Evolutionary conservation across 2,797 vertebrate species (phyloP).

Genomic region (Myotis pilosus): DNA sequence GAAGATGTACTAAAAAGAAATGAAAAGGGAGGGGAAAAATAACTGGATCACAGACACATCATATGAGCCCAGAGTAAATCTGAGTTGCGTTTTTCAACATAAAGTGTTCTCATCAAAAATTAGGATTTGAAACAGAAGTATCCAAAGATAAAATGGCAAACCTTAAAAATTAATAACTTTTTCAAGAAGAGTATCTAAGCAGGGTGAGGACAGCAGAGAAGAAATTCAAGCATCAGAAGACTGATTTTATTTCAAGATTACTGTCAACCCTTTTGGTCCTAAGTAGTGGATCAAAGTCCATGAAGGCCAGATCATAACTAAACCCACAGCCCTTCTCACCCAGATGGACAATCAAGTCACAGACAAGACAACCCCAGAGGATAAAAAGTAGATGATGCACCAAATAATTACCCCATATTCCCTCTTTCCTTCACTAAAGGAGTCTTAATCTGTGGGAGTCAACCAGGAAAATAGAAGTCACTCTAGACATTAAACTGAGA

Average conservation of each 20-base stretch:
- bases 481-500: neutral
- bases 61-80: neutral
- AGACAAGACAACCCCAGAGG: neutral
- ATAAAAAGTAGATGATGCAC: neutral
- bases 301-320: neutral
- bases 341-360: neutral
- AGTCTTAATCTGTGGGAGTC: neutral
- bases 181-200: neutral
- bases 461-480: neutral
- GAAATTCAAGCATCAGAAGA: neutral
- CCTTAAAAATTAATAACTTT: neutral
- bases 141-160: neutral
- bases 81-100: neutral
- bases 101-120: neutral
- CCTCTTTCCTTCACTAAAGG: neutral
- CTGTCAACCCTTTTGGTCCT: neutral
- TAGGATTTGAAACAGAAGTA: neutral
- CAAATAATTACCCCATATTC: neutral
- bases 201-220: neutral
- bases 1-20: neutral
- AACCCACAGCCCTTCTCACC: neutral
- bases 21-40: fast-evolving
- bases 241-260: neutral
- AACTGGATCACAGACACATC: neutral
- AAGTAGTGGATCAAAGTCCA: neutral